These are phyloP conservation scores for Arrhopalites spinosus DNA, from an alignment of 2,888 invertebrate species.

Conservation along the genomic window DNA sequence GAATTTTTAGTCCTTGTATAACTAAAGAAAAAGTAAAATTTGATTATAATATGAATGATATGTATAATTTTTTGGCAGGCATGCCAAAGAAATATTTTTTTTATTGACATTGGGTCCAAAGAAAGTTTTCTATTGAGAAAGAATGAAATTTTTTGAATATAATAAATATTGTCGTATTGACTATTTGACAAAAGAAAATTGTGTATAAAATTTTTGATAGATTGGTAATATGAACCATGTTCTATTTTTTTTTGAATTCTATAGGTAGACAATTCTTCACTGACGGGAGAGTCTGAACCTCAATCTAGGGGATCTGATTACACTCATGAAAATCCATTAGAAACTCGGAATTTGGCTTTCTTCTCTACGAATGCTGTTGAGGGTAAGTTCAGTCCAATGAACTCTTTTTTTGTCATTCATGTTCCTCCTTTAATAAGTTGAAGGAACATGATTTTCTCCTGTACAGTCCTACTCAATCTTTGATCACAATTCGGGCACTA, in stretches of 20 bases:
- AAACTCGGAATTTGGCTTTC: conserved; percentile 90
- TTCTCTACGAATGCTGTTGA: conserved; percentile 96
- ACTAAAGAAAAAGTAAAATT: too few species aligned
- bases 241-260: not conserved
- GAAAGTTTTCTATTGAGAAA: too few species aligned
- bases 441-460: not conserved
- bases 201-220: too few species aligned
- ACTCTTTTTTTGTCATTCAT: too few species aligned
- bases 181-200: too few species aligned
- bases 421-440: not conserved
- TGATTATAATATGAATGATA: too few species aligned
- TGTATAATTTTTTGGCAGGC: too few species aligned
- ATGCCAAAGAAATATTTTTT: too few species aligned
- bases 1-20: too few species aligned
- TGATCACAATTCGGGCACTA: not conserved
- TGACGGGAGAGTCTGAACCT: conserved; percentile 94
- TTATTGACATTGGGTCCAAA: too few species aligned
- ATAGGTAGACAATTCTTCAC: conserved; percentile 83
- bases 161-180: too few species aligned
- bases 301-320: conserved; percentile 80
- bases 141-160: too few species aligned
- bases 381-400: conserved; percentile 64
- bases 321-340: conserved; percentile 88
- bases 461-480: not conserved
- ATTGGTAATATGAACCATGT: not conserved